Base-by-base conservation (phyloP, 2,797 vertebrate species). In the Trachops cirrhosus region DNA sequence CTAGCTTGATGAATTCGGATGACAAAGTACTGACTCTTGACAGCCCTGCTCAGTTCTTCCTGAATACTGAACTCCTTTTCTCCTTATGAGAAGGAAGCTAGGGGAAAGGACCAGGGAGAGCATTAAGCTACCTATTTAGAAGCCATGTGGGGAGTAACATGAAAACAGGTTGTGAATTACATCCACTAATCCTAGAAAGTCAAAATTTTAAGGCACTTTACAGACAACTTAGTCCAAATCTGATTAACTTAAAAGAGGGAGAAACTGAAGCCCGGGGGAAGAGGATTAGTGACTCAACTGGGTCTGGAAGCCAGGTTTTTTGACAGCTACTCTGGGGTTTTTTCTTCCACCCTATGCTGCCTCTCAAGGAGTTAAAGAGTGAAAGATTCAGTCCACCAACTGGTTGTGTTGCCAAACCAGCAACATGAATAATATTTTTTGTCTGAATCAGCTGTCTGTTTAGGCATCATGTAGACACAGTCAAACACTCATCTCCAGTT, bases 351-450 rank as follows among this genome's bases (percentile, higher is more conserved):
- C 26, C 16, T 26, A 75, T 34, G 54, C 37, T 85, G 39, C 15
- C 39, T 87, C 68, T 86, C 37, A 92, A 95, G 44, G 95, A 91
- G 83, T 97, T 97, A 96, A 91, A 89, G 94, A 87, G 48, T 80
- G 15, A 95, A 93, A 67, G 16, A 93, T 86, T 96, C 59, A 77
- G 41, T 94, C 75, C 73, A 96, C 75, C 71, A 94, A 57, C 9
- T 83, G 39, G 24, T 84, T 73, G 14, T 74, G 44, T 86, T 97
- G 90, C 75, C 93, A 96, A 96, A 89, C 71, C 88, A 97, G 78
- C 73, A 95, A 95, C 54, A 94, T 93, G 95, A 97, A 93, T 96
- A 93, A 74, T 94, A 91, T 88, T 97, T 97, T 93, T 97, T 96
- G 22, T 95, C 77, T 92, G 93, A 97, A 97, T 97, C 73, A 90